Evolutionary conservation across 2,888 invertebrate species (phyloP).

Genomic region (Campoplex capitator): DNA sequence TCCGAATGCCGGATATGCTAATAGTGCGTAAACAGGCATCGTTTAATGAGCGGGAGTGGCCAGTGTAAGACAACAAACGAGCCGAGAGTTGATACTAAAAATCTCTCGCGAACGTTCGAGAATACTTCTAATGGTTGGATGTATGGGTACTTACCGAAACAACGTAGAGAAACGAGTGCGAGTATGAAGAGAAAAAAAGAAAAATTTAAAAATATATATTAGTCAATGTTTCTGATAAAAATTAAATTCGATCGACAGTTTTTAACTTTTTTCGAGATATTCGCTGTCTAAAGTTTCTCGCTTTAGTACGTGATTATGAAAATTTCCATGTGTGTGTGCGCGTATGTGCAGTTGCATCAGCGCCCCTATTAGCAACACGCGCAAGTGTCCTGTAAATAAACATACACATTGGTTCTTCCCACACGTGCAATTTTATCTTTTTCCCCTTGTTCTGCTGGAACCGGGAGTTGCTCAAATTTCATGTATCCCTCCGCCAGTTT

Average conservation of each 20-base stretch:
- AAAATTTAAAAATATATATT: neutral
- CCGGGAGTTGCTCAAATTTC: neutral
- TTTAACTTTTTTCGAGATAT: neutral
- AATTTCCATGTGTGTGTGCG: neutral
- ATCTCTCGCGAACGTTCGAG: neutral
- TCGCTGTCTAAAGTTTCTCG: neutral
- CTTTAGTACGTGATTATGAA: neutral
- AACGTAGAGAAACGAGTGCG: neutral
- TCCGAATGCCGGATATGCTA: neutral
- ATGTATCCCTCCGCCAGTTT: slow-evolving; percentile 10
- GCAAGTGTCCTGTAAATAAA: slow-evolving; percentile 3
- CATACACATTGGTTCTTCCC: neutral
- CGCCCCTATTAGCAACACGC: slow-evolving; percentile 13
- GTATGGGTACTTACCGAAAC: neutral
- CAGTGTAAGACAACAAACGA: neutral
- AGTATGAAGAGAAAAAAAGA: slow-evolving; percentile 7
- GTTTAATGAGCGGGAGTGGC: slow-evolving; percentile 4
- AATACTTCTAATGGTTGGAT: neutral
- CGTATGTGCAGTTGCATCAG: slow-evolving; percentile 2
- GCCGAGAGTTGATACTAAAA: neutral
- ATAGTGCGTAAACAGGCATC: neutral
- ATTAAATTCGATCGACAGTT: too few species aligned
- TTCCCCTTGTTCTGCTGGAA: neutral
- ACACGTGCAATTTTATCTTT: neutral
- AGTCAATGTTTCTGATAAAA: neutral